Base-by-base conservation (phyloP, 2,888 invertebrate species). In the Clostera curtula region DNA sequence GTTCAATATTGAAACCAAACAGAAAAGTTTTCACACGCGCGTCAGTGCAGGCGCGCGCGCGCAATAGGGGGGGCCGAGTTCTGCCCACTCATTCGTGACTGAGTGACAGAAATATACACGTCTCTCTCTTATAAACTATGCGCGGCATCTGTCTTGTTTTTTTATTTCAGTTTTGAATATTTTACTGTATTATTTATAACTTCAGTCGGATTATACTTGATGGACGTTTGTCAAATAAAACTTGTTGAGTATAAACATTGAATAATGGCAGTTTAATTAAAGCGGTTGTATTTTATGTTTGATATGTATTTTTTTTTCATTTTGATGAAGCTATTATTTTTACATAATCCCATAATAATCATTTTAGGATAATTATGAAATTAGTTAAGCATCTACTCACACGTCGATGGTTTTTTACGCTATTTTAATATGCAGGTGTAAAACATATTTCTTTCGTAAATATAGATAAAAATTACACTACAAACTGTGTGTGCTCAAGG, bases 1-100 rank as follows among this genome's bases (percentile, higher is more conserved):
- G 31, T 40, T 34, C 32, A 36, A 27, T 34, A 40, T 37, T 42
- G 23, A 33, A 32, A 33, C 31, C 31, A 31, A 15, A 12, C 36
- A 24, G 22, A 54, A 63, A 55, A 52, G 55, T 63, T 74, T 71
- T 76, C 75, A 76, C 76, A 74, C 72, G 59, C 70, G 62, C 55
- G 43, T 49, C 60, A 68, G 74, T 72, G 73, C 69, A 59, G 62
- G 63, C 80, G 75, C 72, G 45, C 40, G 69, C 74, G 77, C 66
- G n/a, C 56, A 45, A 31, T 67, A 67, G 74, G 56, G 73, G 75
- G 66, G 73, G 58, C 48, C 48, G 57, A 60, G 79, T 51, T 75
- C 82, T 50, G 74, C 80, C 82, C 80, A 75, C 69, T 66, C 50
- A 50, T 46, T 56, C 43, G 35, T 40, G 36, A 37, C 33, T 52